Base-by-base conservation (phyloP, 2,797 vertebrate genomes). In the Champsocephalus esox region DNA sequence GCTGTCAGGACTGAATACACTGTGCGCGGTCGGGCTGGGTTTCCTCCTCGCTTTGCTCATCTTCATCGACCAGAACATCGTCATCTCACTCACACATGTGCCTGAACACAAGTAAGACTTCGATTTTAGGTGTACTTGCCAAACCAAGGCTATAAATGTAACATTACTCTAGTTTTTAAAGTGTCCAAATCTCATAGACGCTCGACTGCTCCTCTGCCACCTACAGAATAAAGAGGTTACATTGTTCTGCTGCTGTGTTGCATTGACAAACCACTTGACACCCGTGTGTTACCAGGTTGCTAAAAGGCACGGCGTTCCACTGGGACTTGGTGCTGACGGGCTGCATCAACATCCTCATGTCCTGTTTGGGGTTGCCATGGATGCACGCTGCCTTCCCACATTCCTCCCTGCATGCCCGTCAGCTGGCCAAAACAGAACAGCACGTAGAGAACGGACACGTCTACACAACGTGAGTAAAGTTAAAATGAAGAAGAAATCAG, bases 61-160 rank as follows among this genome's bases (percentile, higher is more conserved):
- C 92, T 99, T 99, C 78, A 97, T 99, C 3, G 98, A 99, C 89
- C 98, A 99, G 92, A 99, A 99, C 92, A 97, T 99, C 0, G 97
- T 99, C 54, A 97, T 97, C 0, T 98, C 97, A 0, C 96, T 99
- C 85, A 95, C 97, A 48, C 98, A 98, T 0, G 96, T 97, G 1
- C 97, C 97, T 0, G 96, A 99, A 90, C 97, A 98, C 94, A 98
- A 97, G 98, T 99, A 94, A 83, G 85, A 61, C 13, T 12, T 2
- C 0, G 0, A 32, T 49, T 68, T 9, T 41, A 10, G 38, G 2
- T 57, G 66, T 41, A 19, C 52, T 38, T 24, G 12, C 16, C 1
- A 17, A 49, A 16, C 5, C 12, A 12, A 19, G 24, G 28, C 4
- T 16, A 12, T 3, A 24, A 14, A 41, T 17, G 16, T 43, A 7